These are phyloP conservation scores for Drosophila ogumai DNA, from an alignment of 1,140 invertebrate genomes.

Conservation along the genomic window DNA sequence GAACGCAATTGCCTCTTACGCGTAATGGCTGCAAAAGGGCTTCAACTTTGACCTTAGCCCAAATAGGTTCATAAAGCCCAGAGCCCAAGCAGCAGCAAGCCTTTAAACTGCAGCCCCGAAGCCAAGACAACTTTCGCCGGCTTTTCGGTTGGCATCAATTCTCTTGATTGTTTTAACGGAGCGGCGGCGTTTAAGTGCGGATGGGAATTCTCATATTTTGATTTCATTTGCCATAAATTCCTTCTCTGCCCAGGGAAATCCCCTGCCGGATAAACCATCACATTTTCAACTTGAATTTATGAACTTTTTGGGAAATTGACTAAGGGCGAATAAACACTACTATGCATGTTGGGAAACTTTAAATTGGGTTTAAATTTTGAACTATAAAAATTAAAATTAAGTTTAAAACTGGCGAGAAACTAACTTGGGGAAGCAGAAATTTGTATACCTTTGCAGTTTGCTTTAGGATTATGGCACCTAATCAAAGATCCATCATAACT, in stretches of 20 bases:
- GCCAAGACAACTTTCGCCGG: slow-evolving; percentile 22
- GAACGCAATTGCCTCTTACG: slow-evolving; percentile 53
- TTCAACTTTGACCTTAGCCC: slow-evolving; percentile 80
- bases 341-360: background rate
- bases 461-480: no score
- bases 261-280: background rate
- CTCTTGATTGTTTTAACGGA: slow-evolving; percentile 38
- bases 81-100: slow-evolving; percentile 21
- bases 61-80: slow-evolving; percentile 55
- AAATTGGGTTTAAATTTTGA: background rate
- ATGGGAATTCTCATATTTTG: slow-evolving; percentile 41
- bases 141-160: slow-evolving; percentile 23
- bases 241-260: slow-evolving; percentile 1
- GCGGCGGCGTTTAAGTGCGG: slow-evolving; percentile 20
- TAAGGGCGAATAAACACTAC: background rate
- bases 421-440: background rate
- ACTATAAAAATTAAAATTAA: background rate
- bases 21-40: slow-evolving; percentile 58
- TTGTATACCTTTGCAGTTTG: no score
- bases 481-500: no score
- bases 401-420: background rate
- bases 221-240: slow-evolving; percentile 50
- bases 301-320: background rate
- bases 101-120: slow-evolving; percentile 47
- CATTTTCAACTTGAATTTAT: slow-evolving; percentile 11